Evolutionary conservation across 1,140 invertebrate species (phyloP), one percentile per base, ranked within the genome.

Genomic region (Nasonia giraulti): DNA sequence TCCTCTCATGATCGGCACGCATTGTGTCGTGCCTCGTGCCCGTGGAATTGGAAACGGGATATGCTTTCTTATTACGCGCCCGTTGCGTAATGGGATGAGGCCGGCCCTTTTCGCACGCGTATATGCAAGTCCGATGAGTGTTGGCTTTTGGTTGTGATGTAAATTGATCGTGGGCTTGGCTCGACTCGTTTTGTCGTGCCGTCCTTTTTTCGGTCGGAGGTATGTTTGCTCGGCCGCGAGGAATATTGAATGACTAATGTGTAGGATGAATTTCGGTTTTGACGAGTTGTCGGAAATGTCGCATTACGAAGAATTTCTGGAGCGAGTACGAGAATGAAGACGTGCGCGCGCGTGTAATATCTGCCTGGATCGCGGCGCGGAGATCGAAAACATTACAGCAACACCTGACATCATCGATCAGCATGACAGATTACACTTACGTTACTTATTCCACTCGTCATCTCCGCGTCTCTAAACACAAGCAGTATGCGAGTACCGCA

Each of bases 321-420:
- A 5, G 4, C 37, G 7, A 8, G 37, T 40, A 40, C 33, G 33
- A 74, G 17, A 31, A 50, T 55, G 23, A 77, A 50, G 20, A 77
- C 20, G 17, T 17, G 17, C 6, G 55, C 3, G 55, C 20, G 20
- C n/a, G 75, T 2, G 2, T 14, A 14, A 44, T 50, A n/a, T 44
- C 37, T 62, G 17, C 14, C 20, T n/a, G 17, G 20, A 62, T 62
- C 17, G 31, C 31, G 14, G 14, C 31, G 14, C 17, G 40, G 12
- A 44, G 74, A 12, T 8, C 14, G 74, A 76, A 76, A 76, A 50
- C 74, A 76, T 76, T 47, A 47, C 44, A 23, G 40, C 74, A 76
- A 27, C 20, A n/a, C 23, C 44, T 50, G 74, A 76, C 74, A 76
- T 76, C 74, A 50, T 40, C 74, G 74, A 76, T 76, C 17, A 76